Conservation (phyloP, 2,888 invertebrate species). For the Trachelus troglodyta region DNA sequence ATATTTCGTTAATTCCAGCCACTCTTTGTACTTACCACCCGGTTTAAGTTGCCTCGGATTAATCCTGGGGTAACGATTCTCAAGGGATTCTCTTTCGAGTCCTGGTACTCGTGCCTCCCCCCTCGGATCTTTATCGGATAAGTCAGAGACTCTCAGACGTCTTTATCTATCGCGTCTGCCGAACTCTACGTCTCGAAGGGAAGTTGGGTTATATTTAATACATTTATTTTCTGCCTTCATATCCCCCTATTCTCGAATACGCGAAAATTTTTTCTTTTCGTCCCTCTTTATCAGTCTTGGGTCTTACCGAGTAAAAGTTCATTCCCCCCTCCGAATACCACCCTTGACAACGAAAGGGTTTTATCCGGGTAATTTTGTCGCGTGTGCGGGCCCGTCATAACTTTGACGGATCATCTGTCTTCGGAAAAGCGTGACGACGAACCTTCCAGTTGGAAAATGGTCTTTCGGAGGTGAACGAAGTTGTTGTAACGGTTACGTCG, state of each 20-base stretch:
- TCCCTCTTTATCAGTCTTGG: not conserved
- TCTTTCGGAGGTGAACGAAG: not conserved
- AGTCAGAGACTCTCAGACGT: not conserved
- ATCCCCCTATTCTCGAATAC: not conserved
- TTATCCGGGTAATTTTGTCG: not conserved
- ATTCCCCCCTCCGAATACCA: not conserved
- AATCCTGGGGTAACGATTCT: not conserved
- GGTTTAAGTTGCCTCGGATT: not conserved
- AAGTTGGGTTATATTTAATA: no score
- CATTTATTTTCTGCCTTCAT: no score
- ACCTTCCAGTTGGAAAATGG: not conserved
- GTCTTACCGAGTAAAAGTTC: not conserved
- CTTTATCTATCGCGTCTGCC: not conserved
- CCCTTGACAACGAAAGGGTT: not conserved
- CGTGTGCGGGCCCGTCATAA: not conserved
- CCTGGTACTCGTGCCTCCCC: no score
- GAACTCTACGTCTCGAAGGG: not conserved
- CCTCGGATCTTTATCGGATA: not conserved
- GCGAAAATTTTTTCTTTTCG: not conserved
- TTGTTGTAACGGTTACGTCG: not conserved
- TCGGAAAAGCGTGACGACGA: not conserved
- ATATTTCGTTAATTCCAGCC: not conserved
- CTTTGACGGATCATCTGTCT: constrained; percentile 17
- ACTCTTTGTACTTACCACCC: constrained; percentile 1
- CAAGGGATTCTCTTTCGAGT: not conserved